phyloP scores from a whole-genome alignment of 2,888 invertebrate genomes.

The Phortica okadai region DNA sequence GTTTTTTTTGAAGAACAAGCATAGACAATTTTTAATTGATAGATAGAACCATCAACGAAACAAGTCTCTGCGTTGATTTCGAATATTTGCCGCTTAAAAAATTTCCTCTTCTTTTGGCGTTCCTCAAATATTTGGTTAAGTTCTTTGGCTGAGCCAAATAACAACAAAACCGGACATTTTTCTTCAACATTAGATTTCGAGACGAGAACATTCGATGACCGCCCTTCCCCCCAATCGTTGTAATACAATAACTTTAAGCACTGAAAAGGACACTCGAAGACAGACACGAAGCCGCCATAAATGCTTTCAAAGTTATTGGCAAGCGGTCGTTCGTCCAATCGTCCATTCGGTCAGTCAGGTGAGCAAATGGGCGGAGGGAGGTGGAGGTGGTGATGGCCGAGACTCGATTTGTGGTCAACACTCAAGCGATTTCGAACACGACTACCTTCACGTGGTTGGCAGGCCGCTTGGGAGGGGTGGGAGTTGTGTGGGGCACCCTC shows the following conservation, averaged over 20 bases:
- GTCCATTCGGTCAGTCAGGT: not conserved
- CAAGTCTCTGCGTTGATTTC: no score
- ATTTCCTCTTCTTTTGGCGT: no score
- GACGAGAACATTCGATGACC: not conserved
- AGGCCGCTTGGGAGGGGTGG: not conserved
- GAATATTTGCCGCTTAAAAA: no score
- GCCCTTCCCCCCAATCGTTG: not conserved
- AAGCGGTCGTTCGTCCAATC: not conserved
- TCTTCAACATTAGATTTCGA: slow-evolving; percentile 45
- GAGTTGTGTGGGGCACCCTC: no score
- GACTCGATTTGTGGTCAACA: slow-evolving; percentile 5
- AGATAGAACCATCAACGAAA: no score
- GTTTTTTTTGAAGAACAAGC: no score
- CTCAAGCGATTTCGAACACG: slow-evolving; percentile 7
- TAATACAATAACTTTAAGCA: slow-evolving; percentile 14
- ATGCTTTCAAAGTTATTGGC: not conserved
- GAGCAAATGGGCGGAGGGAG: not conserved
- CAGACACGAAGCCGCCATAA: not conserved
- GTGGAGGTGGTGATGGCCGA: not conserved
- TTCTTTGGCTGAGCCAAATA: no score
- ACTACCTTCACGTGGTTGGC: not conserved
- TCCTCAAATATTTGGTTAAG: no score
- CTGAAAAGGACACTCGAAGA: slow-evolving; percentile 8
- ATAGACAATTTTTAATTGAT: no score
- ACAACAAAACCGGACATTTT: slow-evolving; percentile 44